Conservation (phyloP, 2,797 vertebrate genomes). For the Limnodromus scolopaceus region DNA sequence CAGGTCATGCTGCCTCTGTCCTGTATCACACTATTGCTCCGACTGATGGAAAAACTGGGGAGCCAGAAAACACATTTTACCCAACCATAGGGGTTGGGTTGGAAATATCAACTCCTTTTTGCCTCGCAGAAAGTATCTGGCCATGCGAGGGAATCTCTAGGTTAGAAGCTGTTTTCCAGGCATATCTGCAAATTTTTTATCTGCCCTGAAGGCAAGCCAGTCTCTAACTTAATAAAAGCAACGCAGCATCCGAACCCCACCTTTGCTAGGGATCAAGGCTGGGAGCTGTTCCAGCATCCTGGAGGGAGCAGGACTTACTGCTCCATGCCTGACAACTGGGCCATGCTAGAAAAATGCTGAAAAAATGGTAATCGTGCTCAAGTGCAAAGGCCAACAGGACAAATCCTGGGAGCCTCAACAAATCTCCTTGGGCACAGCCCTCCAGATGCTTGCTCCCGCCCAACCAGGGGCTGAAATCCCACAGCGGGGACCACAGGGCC, state of each 20-base stretch:
- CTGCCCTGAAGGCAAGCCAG: neutral
- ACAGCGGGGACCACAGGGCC: neutral
- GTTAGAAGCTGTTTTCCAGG: neutral
- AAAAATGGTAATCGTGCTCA: neutral
- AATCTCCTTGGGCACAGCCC: neutral
- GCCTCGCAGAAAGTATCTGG: neutral
- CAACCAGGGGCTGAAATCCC: neutral
- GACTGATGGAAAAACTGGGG: neutral
- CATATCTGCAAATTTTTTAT: neutral
- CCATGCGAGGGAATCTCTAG: neutral
- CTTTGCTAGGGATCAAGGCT: neutral
- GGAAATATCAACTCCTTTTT: neutral
- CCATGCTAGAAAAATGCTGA: neutral
- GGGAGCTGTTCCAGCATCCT: neutral
- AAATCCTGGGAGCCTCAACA: neutral
- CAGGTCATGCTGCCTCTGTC: neutral
- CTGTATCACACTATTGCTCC: neutral
- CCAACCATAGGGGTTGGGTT: accelerated
- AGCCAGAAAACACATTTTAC: neutral
- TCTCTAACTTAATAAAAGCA: neutral
- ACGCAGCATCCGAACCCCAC: accelerated
- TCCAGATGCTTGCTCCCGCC: neutral
- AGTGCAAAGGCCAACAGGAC: neutral
- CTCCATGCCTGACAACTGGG: neutral
- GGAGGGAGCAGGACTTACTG: neutral